These are phyloP conservation scores for Sebastes steindachneri DNA, from an alignment of 2,797 vertebrate genomes.

Conservation along the genomic window DNA sequence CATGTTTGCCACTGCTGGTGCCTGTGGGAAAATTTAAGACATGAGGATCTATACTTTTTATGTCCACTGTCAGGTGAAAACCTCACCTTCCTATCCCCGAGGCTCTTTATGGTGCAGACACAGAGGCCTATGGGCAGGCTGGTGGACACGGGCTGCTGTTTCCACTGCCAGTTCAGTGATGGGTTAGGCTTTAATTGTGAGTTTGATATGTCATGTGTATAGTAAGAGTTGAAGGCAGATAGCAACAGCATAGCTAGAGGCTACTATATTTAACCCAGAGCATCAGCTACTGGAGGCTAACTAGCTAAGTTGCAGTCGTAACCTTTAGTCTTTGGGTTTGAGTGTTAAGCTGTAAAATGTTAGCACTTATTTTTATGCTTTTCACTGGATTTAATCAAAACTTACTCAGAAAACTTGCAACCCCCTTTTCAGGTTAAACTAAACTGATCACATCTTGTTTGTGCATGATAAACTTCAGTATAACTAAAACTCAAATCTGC, in stretches of 20 bases:
- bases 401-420: rapidly evolving
- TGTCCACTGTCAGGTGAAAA: slow-evolving; percentile 69
- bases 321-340: background rate
- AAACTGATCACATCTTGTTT: background rate
- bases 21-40: slow-evolving; percentile 37
- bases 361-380: background rate
- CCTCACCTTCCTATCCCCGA: slow-evolving; percentile 11
- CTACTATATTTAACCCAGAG: background rate
- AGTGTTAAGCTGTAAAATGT: no score
- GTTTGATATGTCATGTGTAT: slow-evolving; percentile 1
- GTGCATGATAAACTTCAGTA: no score
- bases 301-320: background rate
- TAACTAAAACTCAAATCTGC: no score
- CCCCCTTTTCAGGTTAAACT: no score
- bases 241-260: background rate
- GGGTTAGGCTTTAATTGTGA: background rate
- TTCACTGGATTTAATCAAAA: background rate
- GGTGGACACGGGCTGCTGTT: slow-evolving; percentile 8
- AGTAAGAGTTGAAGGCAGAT: background rate
- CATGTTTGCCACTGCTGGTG: slow-evolving; percentile 4
- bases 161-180: background rate
- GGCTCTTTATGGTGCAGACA: slow-evolving; percentile 33
- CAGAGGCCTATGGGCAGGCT: slow-evolving; percentile 5
- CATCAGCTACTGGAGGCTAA: background rate
- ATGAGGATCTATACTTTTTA: slow-evolving; percentile 42